phyloP scores from a whole-genome alignment of 1,140 invertebrate genomes.

The Proales similis region DNA sequence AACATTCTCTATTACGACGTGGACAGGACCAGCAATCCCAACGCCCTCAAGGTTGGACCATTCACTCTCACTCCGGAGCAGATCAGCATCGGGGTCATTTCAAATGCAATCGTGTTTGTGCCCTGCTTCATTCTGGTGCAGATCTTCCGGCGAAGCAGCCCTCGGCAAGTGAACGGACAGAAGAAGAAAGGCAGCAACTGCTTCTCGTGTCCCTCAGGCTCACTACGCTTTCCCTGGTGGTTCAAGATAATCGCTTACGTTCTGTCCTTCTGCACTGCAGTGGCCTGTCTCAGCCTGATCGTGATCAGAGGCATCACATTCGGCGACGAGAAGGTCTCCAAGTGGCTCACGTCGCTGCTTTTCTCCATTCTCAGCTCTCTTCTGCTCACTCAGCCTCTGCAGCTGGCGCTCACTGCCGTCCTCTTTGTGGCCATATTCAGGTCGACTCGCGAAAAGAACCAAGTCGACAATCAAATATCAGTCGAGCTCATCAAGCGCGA shows the following conservation, averaged over 20 bases:
- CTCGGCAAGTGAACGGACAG: conserved; percentile 40
- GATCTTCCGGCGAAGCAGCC: conserved; percentile 41
- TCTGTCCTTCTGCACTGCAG: conserved; percentile 51
- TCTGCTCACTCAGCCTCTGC: conserved; percentile 58
- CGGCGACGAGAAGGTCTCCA: conserved; percentile 56
- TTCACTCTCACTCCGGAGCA: conserved; percentile 41
- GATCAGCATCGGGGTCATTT: conserved; percentile 41
- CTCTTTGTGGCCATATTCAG: conserved; percentile 55
- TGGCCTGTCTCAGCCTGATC: conserved; percentile 55
- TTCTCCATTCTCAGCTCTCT: conserved; percentile 58
- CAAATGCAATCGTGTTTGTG: conserved; percentile 4
- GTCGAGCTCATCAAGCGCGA: too few species aligned
- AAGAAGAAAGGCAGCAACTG: conserved; percentile 27
- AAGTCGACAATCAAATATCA: too few species aligned
- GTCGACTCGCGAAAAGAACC: conserved; percentile 40
- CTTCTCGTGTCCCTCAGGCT: too few species aligned
- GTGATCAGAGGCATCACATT: conserved; percentile 58
- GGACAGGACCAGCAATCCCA: conserved; percentile 41
- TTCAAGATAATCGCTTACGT: conserved; percentile 56
- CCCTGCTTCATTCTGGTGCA: conserved; percentile 14
- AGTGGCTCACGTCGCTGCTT: conserved; percentile 58
- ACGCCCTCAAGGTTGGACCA: conserved; percentile 41
- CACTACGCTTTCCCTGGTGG: conserved; percentile 54
- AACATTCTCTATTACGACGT: conserved; percentile 56
- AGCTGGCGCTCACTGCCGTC: conserved; percentile 55